A percentile compares a stretch with the other conserved stretches of the same genome.
Evolutionary conservation across 2,113 vertebrate species (phyloP).

Genomic region (Nannobrachium achirus): DNA sequence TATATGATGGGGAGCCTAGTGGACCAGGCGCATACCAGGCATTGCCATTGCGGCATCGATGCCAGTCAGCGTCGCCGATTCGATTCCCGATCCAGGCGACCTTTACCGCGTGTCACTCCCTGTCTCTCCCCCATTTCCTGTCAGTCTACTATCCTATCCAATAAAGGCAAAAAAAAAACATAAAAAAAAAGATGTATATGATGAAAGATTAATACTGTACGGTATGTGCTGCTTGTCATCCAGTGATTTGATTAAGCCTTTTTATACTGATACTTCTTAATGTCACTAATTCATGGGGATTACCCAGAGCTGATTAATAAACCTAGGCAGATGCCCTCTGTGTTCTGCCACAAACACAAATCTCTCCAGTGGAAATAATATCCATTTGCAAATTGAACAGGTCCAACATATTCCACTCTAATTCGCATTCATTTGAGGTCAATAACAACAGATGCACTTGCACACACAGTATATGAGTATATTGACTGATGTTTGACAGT

Average conservation of each 20-base stretch:
- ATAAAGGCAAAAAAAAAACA: no score
- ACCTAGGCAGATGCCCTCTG: conserved; percentile 1
- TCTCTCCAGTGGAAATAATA: not conserved
- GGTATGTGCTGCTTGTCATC: not conserved
- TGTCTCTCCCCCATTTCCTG: no score
- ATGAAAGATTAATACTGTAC: no score
- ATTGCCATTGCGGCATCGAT: no score
- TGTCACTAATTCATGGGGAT: conserved; percentile 2
- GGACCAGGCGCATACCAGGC: no score
- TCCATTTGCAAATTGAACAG: conserved; percentile 6
- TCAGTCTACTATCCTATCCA: no score
- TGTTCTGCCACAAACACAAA: not conserved
- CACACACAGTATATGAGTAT: conserved; percentile 1
- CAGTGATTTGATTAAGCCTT: not conserved
- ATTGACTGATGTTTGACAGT: no score
- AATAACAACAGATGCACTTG: not conserved
- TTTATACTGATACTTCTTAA: not conserved
- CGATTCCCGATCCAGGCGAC: no score
- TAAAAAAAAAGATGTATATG: no score
- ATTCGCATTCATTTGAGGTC: not conserved
- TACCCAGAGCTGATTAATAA: not conserved
- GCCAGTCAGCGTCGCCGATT: no score
- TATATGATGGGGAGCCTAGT: no score
- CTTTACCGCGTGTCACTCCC: no score
- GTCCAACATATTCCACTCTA: not conserved